Conservation (phyloP, 1,140 invertebrate species). For the Atta texana region DNA sequence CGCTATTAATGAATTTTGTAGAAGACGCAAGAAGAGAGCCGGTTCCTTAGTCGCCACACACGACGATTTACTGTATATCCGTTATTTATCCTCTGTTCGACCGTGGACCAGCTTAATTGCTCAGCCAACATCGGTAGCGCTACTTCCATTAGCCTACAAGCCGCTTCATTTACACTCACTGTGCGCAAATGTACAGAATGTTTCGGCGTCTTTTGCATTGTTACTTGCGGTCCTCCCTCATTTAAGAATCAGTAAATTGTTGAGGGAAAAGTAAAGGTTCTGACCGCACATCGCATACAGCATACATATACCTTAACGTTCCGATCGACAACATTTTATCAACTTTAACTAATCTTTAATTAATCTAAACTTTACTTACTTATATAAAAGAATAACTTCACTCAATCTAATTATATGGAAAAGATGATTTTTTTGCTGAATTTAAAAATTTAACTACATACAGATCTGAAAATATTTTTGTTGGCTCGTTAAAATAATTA, state of each 20-base stretch:
- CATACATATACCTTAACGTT: not conserved
- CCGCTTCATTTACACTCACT: slow-evolving; percentile 69
- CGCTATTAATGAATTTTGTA: slow-evolving; percentile 18
- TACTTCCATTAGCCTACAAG: slow-evolving; percentile 77
- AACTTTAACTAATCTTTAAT: not conserved
- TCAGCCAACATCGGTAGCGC: slow-evolving; percentile 78
- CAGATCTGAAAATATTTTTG: too few relatives aligned
- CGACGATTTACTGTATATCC: slow-evolving; percentile 75
- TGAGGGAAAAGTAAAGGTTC: slow-evolving; percentile 37
- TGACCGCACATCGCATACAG: not conserved
- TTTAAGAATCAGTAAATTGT: slow-evolving; percentile 50
- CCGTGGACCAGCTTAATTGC: slow-evolving; percentile 76
- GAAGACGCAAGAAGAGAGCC: slow-evolving; percentile 45
- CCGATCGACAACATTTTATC: slow-evolving; percentile 19
- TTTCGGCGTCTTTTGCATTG: slow-evolving; percentile 61
- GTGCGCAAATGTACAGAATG: slow-evolving; percentile 66
- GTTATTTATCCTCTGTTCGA: slow-evolving; percentile 79
- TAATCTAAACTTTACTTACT: not conserved
- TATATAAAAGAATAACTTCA: not conserved
- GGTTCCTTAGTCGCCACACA: slow-evolving; percentile 39
- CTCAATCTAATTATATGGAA: not conserved
- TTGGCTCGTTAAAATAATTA: too few relatives aligned
- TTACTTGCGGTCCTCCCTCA: slow-evolving; percentile 59
- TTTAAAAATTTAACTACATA: too few relatives aligned
- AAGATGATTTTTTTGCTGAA: too few relatives aligned